Percentiles rank a stretch among this genome's conserved stretches.
Conservation (phyloP, 2,113 vertebrate species). For the Neodontobutis hainanensis region DNA sequence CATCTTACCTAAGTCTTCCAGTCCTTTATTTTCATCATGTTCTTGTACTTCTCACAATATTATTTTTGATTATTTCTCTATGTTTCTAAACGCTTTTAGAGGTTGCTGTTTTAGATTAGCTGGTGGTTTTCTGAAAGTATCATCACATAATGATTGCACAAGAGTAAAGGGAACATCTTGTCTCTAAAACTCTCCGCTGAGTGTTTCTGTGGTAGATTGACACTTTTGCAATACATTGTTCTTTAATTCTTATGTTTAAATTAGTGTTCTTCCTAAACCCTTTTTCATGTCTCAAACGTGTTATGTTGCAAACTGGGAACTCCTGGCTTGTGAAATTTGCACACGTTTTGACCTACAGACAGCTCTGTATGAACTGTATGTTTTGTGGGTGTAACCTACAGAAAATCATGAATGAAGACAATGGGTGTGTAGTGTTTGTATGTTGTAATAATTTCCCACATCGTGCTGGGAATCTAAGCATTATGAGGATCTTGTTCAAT, state of each 20-base stretch:
- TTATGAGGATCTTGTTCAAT: conserved; percentile 32
- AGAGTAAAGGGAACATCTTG: conserved; percentile 39
- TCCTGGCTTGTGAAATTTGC: conserved; percentile 52
- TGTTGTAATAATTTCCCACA: conserved; percentile 32
- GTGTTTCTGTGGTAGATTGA: conserved; percentile 23
- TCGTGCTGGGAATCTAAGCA: conserved; percentile 37
- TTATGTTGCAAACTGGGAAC: conserved; percentile 42
- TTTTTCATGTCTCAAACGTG: background rate
- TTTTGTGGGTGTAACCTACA: conserved; percentile 29
- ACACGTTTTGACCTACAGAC: conserved; percentile 2
- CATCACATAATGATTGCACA: conserved; percentile 39
- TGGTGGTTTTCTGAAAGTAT: conserved; percentile 22
- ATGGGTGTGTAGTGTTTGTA: conserved; percentile 8
- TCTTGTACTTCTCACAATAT: background rate
- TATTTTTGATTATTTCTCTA: background rate
- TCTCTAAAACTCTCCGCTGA: conserved; percentile 19
- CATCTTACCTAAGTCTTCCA: background rate
- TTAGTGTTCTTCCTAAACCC: background rate
- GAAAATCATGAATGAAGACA: conserved; percentile 69
- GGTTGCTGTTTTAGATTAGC: conserved; percentile 37
- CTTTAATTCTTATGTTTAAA: conserved; percentile 25
- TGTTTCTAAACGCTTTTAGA: conserved; percentile 5
- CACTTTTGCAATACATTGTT: conserved; percentile 45
- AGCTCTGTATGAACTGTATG: conserved; percentile 43
- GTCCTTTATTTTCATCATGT: background rate